Percentiles rank a stretch among this genome's conserved stretches.
Evolutionary conservation across 2,113 vertebrate species (phyloP).

Genomic region (Passerina amoena): DNA sequence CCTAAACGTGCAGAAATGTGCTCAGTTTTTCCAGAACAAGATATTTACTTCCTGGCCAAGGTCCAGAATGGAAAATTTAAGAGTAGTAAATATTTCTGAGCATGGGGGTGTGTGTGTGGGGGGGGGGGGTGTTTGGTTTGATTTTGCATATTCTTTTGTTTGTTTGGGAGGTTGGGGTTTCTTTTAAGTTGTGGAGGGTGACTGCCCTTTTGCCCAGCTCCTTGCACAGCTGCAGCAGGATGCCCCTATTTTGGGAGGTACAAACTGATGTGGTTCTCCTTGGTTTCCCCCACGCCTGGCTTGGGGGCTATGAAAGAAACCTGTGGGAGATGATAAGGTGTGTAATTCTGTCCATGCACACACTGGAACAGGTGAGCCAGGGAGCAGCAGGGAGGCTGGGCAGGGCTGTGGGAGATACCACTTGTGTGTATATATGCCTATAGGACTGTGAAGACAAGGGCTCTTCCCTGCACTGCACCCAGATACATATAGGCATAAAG

Average conservation of each 20-base stretch:
- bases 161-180: neutral
- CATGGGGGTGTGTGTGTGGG: too few relatives aligned
- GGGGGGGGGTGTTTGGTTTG: neutral
- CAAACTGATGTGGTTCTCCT: neutral
- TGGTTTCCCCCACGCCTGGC: rapidly evolving
- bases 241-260: neutral
- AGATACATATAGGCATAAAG: rapidly evolving
- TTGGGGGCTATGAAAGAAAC: neutral
- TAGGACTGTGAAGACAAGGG: neutral
- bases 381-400: neutral
- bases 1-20: neutral
- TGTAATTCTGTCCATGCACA: neutral
- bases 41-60: neutral
- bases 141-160: neutral
- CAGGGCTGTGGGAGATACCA: neutral
- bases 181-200: neutral
- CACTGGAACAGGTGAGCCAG: neutral
- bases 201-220: neutral
- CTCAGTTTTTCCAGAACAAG: constrained; percentile 18
- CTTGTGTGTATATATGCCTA: neutral
- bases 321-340: neutral
- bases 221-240: rapidly evolving
- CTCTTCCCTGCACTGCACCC: neutral
- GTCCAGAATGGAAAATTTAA: neutral
- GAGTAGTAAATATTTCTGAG: neutral